phyloP scores from a whole-genome alignment of 2,888 invertebrate genomes.

The Pogonocherus hispidulus region DNA sequence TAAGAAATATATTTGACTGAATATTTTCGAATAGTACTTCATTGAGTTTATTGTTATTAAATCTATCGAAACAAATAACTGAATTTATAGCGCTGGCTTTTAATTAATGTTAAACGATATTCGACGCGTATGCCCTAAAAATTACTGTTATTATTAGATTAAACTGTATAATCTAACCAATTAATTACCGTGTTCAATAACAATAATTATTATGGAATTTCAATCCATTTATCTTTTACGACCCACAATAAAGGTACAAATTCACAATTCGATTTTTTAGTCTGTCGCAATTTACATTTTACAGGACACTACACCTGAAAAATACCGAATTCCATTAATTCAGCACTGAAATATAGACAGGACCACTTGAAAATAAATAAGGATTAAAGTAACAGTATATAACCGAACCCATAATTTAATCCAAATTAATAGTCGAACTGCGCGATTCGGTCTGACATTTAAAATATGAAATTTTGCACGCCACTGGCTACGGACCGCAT shows the following conservation, averaged over 20 bases:
- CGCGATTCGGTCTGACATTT: conserved; percentile 33
- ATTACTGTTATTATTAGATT: no score
- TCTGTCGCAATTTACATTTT: background rate
- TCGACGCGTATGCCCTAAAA: no score
- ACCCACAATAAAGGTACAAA: background rate
- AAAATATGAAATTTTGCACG: conserved; percentile 47
- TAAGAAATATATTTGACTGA: no score
- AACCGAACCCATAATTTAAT: conserved; percentile 25
- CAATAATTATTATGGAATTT: background rate
- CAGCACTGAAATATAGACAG: background rate
- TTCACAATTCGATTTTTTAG: background rate
- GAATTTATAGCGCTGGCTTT: no score
- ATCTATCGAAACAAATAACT: no score
- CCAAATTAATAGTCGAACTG: conserved; percentile 33
- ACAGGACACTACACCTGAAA: conserved; percentile 23
- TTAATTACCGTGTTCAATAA: background rate
- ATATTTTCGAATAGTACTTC: no score
- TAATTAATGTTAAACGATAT: no score
- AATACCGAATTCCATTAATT: conserved; percentile 7
- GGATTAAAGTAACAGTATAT: conserved; percentile 28
- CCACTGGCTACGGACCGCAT: conserved; percentile 52
- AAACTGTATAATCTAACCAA: background rate
- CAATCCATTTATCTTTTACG: background rate
- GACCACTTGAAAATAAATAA: conserved; percentile 29
- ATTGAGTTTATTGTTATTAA: no score